Evolutionary conservation across 2,113 vertebrate genomes (phyloP).

Genomic region (Setophaga coronata): DNA sequence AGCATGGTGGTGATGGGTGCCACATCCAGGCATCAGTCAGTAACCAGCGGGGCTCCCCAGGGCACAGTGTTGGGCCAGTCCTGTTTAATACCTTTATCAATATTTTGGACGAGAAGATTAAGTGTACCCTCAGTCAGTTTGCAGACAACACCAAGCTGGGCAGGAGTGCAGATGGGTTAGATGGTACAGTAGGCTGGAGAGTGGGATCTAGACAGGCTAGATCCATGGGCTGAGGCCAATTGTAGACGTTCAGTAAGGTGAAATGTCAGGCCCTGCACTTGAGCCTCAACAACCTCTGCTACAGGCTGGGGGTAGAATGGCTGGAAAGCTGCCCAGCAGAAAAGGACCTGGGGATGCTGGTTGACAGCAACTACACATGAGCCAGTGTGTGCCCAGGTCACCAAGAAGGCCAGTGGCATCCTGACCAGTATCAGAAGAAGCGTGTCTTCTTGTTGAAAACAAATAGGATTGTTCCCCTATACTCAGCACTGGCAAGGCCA

Average conservation of each 20-base stretch:
- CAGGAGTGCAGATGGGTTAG: neutral
- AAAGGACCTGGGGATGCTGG: neutral
- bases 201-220: neutral
- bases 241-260: neutral
- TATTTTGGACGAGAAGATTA: fast-evolving
- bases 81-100: neutral
- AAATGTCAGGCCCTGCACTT: neutral
- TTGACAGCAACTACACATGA: neutral
- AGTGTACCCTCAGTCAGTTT: neutral
- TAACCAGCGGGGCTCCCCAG: neutral
- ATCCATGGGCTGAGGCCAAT: fast-evolving
- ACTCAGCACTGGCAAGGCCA: neutral
- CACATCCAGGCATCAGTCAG: neutral
- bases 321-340: neutral
- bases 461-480: too few species aligned
- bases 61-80: neutral
- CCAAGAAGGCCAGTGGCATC: neutral
- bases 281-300: neutral
- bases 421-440: neutral
- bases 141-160: neutral
- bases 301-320: neutral
- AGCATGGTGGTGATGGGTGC: neutral
- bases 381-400: neutral
- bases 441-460: too few species aligned
- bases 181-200: neutral